phyloP scores from a whole-genome alignment of 2,113 vertebrate genomes.

The Hiodon tergisus region DNA sequence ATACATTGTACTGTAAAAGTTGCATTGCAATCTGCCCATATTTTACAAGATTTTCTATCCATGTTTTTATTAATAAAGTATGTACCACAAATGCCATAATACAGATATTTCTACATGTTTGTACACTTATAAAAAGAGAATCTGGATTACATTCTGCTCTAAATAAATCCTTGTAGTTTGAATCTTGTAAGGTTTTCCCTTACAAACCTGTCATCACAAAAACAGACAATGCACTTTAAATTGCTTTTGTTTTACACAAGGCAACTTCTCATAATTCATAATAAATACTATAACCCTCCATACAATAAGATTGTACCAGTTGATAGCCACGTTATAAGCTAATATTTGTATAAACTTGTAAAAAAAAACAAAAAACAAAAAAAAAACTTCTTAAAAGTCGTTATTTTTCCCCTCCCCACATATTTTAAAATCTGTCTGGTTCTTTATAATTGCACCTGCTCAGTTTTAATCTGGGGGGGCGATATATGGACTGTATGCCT shows the following conservation, averaged over 20 bases:
- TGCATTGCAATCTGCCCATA: constrained; percentile 93
- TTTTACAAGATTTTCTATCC: constrained; percentile 74
- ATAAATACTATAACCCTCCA: constrained; percentile 64
- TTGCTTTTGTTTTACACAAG: constrained; percentile 61
- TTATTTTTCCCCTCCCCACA: constrained; percentile 23
- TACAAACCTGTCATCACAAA: constrained; percentile 63
- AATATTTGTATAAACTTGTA: constrained; percentile 47
- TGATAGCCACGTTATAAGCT: constrained; percentile 63
- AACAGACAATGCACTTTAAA: constrained; percentile 68
- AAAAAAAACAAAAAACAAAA: constrained; percentile 46
- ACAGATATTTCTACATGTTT: constrained; percentile 63
- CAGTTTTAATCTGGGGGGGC: background rate
- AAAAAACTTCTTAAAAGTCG: constrained; percentile 42
- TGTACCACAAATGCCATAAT: constrained; percentile 75
- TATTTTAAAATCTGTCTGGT: constrained; percentile 36
- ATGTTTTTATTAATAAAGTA: constrained; percentile 69
- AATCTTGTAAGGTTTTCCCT: constrained; percentile 40
- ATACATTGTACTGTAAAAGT: constrained; percentile 79
- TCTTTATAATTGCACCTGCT: constrained; percentile 26
- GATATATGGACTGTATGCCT: background rate
- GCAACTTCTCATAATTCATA: constrained; percentile 66
- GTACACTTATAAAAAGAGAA: constrained; percentile 65
- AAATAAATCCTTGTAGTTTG: constrained; percentile 35
- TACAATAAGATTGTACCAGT: constrained; percentile 67
- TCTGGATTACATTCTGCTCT: constrained; percentile 64